phyloP scores from a whole-genome alignment of 2,888 invertebrate species.

The Limnephilus rhombicus region DNA sequence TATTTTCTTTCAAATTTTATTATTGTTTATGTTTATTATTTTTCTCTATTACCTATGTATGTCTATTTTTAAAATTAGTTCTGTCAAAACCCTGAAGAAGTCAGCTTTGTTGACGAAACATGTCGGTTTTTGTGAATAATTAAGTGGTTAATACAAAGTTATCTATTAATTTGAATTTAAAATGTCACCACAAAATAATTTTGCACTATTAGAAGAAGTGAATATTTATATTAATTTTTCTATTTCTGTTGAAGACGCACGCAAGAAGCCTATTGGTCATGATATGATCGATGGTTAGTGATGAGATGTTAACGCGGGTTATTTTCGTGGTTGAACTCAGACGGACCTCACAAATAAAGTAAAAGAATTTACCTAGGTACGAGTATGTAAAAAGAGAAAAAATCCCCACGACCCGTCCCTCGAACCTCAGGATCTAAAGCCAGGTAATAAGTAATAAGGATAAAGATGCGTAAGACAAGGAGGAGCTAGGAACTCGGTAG shows the following conservation, averaged over 20 bases:
- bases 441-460: conserved; percentile 1
- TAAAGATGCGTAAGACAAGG: not conserved
- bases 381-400: not conserved
- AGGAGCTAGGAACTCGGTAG: not conserved
- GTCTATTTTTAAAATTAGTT: too few species aligned
- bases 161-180: too few species aligned
- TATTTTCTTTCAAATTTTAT: too few species aligned
- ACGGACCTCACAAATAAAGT: not conserved
- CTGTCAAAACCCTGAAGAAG: too few species aligned
- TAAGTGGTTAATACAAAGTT: too few species aligned
- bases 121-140: too few species aligned
- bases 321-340: not conserved
- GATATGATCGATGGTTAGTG: not conserved
- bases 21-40: too few species aligned
- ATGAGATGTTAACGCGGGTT: not conserved
- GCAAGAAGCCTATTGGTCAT: not conserved
- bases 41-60: too few species aligned
- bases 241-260: not conserved
- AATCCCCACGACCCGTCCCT: not conserved
- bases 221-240: not conserved
- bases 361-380: not conserved
- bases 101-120: too few species aligned
- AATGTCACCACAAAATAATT: too few species aligned
- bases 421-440: not conserved
- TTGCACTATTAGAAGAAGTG: too few species aligned